Conservation (phyloP, 1,140 invertebrate genomes). For the Drosophila orosa region DNA sequence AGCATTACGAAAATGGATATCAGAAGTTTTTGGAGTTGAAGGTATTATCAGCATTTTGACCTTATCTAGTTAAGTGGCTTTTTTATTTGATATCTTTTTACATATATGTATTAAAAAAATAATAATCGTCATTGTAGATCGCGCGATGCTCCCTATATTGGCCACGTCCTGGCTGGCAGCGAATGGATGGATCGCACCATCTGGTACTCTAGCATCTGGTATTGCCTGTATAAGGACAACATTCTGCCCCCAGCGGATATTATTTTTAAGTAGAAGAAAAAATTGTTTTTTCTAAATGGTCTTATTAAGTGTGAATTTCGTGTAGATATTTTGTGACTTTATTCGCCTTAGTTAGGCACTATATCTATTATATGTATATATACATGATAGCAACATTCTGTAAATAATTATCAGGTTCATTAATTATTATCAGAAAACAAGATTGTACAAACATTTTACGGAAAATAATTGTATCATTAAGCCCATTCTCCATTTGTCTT, state of each 20-base stretch:
- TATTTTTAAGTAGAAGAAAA: constrained; percentile 83
- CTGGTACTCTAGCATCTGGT: constrained; percentile 91
- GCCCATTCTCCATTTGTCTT: constrained; percentile 45
- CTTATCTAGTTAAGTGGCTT: too few species aligned
- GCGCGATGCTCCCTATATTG: constrained; percentile 91
- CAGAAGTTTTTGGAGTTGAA: too few species aligned
- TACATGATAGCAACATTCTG: background rate
- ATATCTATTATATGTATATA: background rate
- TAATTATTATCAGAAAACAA: background rate
- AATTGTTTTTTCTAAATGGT: background rate
- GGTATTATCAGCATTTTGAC: too few species aligned
- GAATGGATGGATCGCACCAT: constrained; percentile 89
- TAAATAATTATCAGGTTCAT: constrained; percentile 7
- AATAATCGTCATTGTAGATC: constrained; percentile 85
- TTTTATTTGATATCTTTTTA: background rate
- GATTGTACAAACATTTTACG: constrained; percentile 28
- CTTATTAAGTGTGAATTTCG: constrained; percentile 14
- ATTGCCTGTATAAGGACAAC: constrained; percentile 87
- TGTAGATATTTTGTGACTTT: constrained; percentile 45
- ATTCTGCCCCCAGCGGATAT: constrained; percentile 85
- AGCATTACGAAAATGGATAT: too few species aligned
- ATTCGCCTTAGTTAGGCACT: constrained; percentile 16
- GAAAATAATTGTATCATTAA: constrained; percentile 2
- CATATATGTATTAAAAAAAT: background rate
- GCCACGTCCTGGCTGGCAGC: constrained; percentile 90